Percentiles rank a stretch among this genome's conserved stretches.
These are phyloP conservation scores for Mycalesis mineus DNA, from an alignment of 2,888 invertebrate species.

Conservation along the genomic window DNA sequence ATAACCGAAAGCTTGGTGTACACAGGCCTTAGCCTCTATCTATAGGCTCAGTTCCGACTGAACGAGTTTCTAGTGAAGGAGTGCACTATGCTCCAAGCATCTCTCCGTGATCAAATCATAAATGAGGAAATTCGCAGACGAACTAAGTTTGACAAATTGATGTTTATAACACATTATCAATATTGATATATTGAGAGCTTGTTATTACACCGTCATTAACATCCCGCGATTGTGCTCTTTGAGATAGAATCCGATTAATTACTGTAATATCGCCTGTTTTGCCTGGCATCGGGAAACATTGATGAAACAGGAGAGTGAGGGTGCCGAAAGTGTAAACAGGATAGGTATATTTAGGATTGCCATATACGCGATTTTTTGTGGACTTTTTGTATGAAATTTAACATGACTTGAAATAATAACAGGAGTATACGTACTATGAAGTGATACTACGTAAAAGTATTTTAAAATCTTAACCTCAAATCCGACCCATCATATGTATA, in stretches of 20 bases:
- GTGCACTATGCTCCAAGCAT: too few relatives aligned
- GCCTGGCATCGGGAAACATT: constrained; percentile 7
- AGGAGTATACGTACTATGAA: too few relatives aligned
- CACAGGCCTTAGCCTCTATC: too few relatives aligned
- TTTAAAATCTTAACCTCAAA: too few relatives aligned
- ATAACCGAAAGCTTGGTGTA: too few relatives aligned
- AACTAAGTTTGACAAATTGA: not conserved
- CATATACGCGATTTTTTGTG: not conserved
- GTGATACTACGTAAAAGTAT: too few relatives aligned
- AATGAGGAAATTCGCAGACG: too few relatives aligned
- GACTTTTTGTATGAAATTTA: not conserved
- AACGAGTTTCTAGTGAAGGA: too few relatives aligned
- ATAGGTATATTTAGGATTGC: constrained; percentile 15
- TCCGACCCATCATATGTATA: too few relatives aligned
- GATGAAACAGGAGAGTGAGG: constrained; percentile 16
- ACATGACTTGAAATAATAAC: too few relatives aligned
- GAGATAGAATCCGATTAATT: constrained; percentile 26
- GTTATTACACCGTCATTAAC: constrained; percentile 4
- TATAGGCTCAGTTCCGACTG: too few relatives aligned
- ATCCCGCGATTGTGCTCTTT: constrained; percentile 10
- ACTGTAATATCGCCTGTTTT: constrained; percentile 20
- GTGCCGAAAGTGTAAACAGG: constrained; percentile 26
- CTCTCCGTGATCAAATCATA: too few relatives aligned
- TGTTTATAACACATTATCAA: not conserved
- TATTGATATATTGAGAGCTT: not conserved